Evolutionary conservation across 2,888 invertebrate genomes (phyloP), one percentile per base, ranked within the genome.

Genomic region (Idaea straminata): DNA sequence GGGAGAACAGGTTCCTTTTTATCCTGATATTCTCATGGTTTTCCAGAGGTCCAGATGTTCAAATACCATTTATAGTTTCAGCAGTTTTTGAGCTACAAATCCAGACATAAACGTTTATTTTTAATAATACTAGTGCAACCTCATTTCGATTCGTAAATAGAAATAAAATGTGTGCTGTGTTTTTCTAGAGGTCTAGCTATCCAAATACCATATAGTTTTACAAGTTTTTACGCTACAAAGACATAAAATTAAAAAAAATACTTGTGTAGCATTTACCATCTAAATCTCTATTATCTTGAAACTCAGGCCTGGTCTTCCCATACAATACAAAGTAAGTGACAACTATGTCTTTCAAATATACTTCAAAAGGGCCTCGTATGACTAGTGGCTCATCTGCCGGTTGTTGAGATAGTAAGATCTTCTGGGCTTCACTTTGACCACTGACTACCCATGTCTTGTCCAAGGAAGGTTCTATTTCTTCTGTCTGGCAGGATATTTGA

Each of bases 401-500:
- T 81, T 88, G 97, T 64, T 94, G 92, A 0, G 88, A 84, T 15
- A 99, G 82, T 6, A 99, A 88, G 61, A 95, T 86, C 74, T 94
- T 93, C 82, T 99, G 99, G 0, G 89, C 90, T 7, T 94, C 94
- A 86, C 97, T 97, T 84, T 98, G 98, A 0, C 96, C 97, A 82
- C 97, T 97, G 0, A 98, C 96, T 72, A 99, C 95, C 97, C 98
- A 99, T 0, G 98, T 99, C 76, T 97, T 95, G 79, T 98, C 98
- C 59, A 96, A 80, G 0, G 97, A 94, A 76, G 96, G 96, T 74
- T 95, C 93, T 64, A 98, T 93, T 74, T 96, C 95, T 77, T 93
- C 89, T 73, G 96, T 95, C 94, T 96, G 86, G 78, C 83, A 84
- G 80, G 82, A 80, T 71, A 67, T 79, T 82, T 68, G 61, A 66